Conservation (phyloP, 2,888 invertebrate species). For the Melinaea menophilus region DNA sequence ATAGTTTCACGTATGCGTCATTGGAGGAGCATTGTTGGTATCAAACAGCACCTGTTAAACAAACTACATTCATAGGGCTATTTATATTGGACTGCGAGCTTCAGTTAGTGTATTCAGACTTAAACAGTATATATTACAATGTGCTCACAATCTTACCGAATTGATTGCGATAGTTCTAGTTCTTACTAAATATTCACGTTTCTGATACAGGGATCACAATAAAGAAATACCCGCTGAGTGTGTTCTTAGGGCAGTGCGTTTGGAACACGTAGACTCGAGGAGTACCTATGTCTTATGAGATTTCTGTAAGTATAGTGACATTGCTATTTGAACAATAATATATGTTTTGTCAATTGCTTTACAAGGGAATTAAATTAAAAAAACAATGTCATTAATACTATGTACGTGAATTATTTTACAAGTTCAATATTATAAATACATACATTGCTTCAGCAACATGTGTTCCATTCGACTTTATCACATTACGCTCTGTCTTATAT, state of each 20-base stretch:
- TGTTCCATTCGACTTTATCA: conserved; percentile 27
- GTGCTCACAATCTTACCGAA: no score
- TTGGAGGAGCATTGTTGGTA: conserved; percentile 26
- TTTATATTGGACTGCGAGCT: conserved; percentile 26
- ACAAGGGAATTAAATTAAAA: conserved; percentile 45
- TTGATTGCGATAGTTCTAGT: no score
- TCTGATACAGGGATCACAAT: no score
- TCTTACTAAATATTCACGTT: no score
- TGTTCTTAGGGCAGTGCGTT: no score
- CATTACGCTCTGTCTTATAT: conserved; percentile 24
- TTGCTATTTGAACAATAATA: no score
- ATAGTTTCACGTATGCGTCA: conserved; percentile 35
- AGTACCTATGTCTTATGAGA: not conserved
- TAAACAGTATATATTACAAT: not conserved
- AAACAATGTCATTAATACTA: conserved; percentile 49
- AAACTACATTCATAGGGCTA: conserved; percentile 25
- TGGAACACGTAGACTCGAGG: not conserved
- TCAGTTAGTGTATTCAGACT: conserved; percentile 16
- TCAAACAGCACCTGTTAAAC: conserved; percentile 16
- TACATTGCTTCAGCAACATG: conserved; percentile 34
- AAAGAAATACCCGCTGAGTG: no score
- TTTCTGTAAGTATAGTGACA: no score
- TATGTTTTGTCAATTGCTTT: conserved; percentile 36
- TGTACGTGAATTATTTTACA: conserved; percentile 38
- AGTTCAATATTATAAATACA: conserved; percentile 33